These are phyloP conservation scores for Hippopotamus amphibius DNA, from an alignment of 2,113 vertebrate genomes.

Conservation along the genomic window DNA sequence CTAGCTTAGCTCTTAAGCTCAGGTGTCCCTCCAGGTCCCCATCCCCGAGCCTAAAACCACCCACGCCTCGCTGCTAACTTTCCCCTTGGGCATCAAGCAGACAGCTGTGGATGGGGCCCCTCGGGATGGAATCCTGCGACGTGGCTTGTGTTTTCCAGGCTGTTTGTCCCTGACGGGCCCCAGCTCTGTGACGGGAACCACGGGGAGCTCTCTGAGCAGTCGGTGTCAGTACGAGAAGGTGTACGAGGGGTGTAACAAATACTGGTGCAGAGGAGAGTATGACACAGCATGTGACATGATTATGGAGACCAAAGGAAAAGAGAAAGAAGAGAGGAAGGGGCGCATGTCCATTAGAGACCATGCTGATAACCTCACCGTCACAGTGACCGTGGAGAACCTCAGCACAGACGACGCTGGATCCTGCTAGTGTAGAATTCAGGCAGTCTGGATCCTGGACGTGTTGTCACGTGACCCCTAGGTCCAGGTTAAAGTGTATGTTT, in stretches of 20 bases:
- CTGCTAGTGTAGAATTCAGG: slow-evolving; percentile 72
- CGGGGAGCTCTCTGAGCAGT: slow-evolving; percentile 14
- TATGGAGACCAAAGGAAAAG: not conserved
- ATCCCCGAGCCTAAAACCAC: not conserved
- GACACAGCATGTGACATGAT: not conserved
- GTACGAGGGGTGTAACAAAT: slow-evolving; percentile 33
- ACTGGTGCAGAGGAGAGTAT: slow-evolving; percentile 63
- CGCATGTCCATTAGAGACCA: slow-evolving; percentile 62
- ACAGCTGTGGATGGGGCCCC: not conserved
- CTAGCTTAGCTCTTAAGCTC: not conserved
- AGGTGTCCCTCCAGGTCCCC: not conserved
- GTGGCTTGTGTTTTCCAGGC: slow-evolving; percentile 68
- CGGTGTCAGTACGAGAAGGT: not conserved
- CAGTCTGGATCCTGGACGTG: rapidly evolving
- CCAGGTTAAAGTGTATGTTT: slow-evolving; percentile 29
- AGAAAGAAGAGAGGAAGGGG: not conserved
- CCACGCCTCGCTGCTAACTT: not conserved
- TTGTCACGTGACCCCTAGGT: not conserved
- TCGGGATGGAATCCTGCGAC: not conserved
- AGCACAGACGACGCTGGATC: not conserved
- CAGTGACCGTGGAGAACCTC: slow-evolving; percentile 68
- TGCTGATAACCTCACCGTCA: not conserved
- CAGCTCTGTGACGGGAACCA: not conserved
- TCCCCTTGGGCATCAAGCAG: not conserved
- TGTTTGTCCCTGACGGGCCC: slow-evolving; percentile 62